Conservation (phyloP, 2,888 invertebrate genomes). For the Eilema griseolum region DNA sequence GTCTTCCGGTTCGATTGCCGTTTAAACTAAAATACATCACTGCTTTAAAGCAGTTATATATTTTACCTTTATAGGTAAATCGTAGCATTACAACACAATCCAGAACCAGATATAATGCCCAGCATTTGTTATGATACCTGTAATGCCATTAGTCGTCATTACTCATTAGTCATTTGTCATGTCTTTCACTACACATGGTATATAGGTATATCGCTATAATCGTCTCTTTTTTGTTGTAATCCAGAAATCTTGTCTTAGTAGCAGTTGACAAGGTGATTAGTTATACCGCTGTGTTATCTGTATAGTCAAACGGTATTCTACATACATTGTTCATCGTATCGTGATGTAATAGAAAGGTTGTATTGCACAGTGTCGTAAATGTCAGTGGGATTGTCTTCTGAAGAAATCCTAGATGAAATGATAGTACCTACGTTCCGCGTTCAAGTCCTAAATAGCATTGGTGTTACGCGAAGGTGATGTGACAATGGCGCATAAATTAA, state of each 20-base stretch:
- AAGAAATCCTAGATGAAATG: conserved; percentile 55
- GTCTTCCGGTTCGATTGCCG: no score
- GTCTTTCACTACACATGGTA: no score
- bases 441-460: conserved; percentile 34
- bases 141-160: no score
- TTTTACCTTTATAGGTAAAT: no score
- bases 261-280: background rate
- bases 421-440: conserved; percentile 45
- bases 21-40: no score
- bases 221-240: no score
- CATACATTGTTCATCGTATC: conserved; percentile 21
- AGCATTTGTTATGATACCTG: no score
- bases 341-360: conserved; percentile 58
- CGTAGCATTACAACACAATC: no score
- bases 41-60: no score
- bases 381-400: conserved; percentile 58
- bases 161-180: no score
- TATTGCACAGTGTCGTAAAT: conserved; percentile 60
- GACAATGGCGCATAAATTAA: conserved; percentile 19
- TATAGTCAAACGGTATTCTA: background rate
- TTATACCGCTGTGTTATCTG: background rate
- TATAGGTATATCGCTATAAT: no score
- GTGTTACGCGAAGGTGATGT: conserved; percentile 25
- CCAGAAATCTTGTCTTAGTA: background rate
- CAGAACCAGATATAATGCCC: no score